Evolutionary conservation across 2,113 vertebrate species (phyloP).

Genomic region (Ginglymostoma cirratum): DNA sequence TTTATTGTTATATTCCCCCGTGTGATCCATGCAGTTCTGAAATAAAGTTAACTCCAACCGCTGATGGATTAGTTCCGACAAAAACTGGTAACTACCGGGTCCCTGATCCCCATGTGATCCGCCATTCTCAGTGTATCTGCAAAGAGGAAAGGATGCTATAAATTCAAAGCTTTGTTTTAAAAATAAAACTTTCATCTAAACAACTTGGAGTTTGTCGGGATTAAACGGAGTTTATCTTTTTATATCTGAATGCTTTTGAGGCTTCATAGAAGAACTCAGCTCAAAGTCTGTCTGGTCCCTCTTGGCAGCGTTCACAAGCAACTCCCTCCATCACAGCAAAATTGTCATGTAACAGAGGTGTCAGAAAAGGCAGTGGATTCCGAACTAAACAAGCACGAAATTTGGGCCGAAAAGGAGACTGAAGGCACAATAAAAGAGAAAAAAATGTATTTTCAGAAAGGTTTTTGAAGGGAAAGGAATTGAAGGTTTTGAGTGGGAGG

Average conservation of each 20-base stretch:
- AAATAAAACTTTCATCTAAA: constrained; percentile 3
- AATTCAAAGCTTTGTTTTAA: not conserved
- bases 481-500: not conserved
- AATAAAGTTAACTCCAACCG: constrained; percentile 6
- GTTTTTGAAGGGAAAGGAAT: not conserved
- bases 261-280: not conserved
- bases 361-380: not conserved
- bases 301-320: not conserved
- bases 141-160: not conserved
- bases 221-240: not conserved
- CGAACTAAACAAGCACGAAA: not conserved
- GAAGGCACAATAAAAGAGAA: not conserved
- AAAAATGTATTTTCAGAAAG: not conserved
- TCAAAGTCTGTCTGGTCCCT: not conserved
- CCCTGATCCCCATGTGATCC: not conserved
- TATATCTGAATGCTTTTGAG: not conserved
- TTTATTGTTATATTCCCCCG: not conserved
- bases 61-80: constrained; percentile 7
- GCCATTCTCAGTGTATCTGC: not conserved
- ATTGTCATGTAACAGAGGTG: not conserved
- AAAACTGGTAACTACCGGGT: not conserved
- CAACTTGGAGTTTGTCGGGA: not conserved
- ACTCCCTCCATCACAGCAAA: not conserved
- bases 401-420: not conserved
- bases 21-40: not conserved